These are phyloP conservation scores for Electrona antarctica DNA, from an alignment of 2,113 vertebrate species.

Conservation along the genomic window DNA sequence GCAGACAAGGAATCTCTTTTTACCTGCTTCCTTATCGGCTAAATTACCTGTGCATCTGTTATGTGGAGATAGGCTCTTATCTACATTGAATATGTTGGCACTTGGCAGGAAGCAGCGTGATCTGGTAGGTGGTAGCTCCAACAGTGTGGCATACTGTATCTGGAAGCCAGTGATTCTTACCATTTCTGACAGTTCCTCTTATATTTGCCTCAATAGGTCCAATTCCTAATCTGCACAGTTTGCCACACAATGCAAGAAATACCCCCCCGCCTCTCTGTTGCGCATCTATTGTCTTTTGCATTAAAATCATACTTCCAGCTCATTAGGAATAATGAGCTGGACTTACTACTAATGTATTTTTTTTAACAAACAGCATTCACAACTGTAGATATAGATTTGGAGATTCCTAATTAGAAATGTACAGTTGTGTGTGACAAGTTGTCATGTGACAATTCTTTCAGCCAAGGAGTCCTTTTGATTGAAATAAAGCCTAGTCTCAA, in stretches of 20 bases:
- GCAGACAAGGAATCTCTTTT: conserved; percentile 39
- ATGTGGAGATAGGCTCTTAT: conserved; percentile 65
- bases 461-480: neutral
- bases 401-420: neutral
- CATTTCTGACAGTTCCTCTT: conserved; percentile 34
- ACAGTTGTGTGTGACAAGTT: neutral
- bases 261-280: conserved; percentile 9
- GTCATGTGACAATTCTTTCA: neutral
- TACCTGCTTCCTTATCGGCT: conserved; percentile 33
- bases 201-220: conserved; percentile 6
- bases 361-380: too few species aligned
- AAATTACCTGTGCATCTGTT: conserved; percentile 65
- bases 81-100: conserved; percentile 58
- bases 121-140: conserved; percentile 49
- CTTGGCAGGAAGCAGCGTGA: conserved; percentile 50
- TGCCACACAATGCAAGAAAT: conserved; percentile 16
- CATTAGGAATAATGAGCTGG: too few species aligned
- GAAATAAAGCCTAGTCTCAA: neutral
- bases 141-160: conserved; percentile 48
- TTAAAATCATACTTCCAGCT: too few species aligned
- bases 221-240: conserved; percentile 9
- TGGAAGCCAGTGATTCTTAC: conserved; percentile 39
- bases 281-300: conserved; percentile 3
- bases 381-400: too few species aligned
- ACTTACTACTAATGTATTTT: too few species aligned